Evolutionary conservation across 2,113 vertebrate genomes (phyloP), one percentile per base, ranked within the genome.

Genomic region (Addax nasomaculatus): DNA sequence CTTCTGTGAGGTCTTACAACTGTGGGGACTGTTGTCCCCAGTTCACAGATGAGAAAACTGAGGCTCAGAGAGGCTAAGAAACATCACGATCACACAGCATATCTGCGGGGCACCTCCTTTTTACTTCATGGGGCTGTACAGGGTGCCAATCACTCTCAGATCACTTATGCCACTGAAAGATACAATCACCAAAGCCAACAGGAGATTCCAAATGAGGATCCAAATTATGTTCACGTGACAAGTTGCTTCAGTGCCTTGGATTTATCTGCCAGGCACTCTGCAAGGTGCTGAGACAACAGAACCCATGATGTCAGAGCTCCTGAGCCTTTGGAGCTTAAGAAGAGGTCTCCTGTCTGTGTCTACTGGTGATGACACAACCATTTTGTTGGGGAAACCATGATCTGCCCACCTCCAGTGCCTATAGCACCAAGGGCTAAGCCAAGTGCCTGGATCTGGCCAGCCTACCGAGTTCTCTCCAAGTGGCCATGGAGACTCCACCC

Each of bases 31-130:
- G 30, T 11, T 73, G 49, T 73, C 23, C 36, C 30, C 83, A 62
- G 43, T 45, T 55, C 36, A 51, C 58, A 76, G 7, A 6, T 0
- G 0, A 49, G 16, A 43, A 84, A 92, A 94, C 15, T 36, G 47
- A 96, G 67, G 57, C 84, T 96, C 57, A 15, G 55, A 58, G 67
- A 78, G 4, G 9, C 43, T 51, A 39, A 57, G 51, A 30, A 88
- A 39, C 1, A 0, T 3, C 43, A 3, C 0, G 0, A 27, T 6
- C 21, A 78, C 19, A 17, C 27, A 55, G 36, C 3, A 3, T 25
- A 19, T 23, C 62, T n/a, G 19, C 0, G 6, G n/a, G n/a, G 51
- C 62, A 19, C 15, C 14, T 79, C 49, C 39, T 30, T 6, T 30
- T 84, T 16, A 39, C 21, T 5, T 5, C 43, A 25, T 1, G 53